Evolutionary conservation across 2,797 vertebrate genomes (phyloP).

Genomic region (Staurois parvus): DNA sequence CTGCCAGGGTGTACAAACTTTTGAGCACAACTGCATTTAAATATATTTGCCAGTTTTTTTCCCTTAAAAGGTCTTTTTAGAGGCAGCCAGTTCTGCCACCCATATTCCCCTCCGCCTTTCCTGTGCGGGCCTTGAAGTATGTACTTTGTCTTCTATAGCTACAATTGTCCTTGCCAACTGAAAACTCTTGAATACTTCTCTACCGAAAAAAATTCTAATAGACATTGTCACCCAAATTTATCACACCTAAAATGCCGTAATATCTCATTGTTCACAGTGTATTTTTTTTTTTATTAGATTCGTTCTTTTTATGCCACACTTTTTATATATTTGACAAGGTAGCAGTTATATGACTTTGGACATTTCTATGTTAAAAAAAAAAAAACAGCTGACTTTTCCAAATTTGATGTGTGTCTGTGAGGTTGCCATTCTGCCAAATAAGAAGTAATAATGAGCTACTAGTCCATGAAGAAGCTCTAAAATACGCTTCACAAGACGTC

Average conservation of each 20-base stretch:
- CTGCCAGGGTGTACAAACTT: no score
- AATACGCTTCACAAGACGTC: neutral
- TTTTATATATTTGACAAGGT: neutral
- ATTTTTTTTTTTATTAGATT: neutral
- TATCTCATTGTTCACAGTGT: neutral
- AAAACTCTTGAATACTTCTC: neutral
- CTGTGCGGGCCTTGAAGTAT: neutral
- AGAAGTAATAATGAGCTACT: constrained; percentile 27
- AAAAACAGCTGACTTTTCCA: constrained; percentile 15
- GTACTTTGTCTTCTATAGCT: neutral
- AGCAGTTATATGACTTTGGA: constrained; percentile 1
- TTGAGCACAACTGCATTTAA: no score
- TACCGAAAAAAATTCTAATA: neutral
- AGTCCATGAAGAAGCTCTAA: constrained; percentile 16
- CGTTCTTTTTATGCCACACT: neutral
- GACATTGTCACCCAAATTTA: neutral
- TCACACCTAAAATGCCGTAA: neutral
- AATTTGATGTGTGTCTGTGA: constrained; percentile 14
- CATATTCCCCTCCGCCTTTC: no score
- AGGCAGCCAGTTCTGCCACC: no score
- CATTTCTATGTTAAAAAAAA: neutral
- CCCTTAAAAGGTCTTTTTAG: no score
- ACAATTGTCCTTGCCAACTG: neutral
- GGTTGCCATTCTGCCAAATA: neutral
- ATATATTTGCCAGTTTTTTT: no score